Evolutionary conservation across 2,888 invertebrate species (phyloP).

Genomic region (Temnothorax ravouxi): DNA sequence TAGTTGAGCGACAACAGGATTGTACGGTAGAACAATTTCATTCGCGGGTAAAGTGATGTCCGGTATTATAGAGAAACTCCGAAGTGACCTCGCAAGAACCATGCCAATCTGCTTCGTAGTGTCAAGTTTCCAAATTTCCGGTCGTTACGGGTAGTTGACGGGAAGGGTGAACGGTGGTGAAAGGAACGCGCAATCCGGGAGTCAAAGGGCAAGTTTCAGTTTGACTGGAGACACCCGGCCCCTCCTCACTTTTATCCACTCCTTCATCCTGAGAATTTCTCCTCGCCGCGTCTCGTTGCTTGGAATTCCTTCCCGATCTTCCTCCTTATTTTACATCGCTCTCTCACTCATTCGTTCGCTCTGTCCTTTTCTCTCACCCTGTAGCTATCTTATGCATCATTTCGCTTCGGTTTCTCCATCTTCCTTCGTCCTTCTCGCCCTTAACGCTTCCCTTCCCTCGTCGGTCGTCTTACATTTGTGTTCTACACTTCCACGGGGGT

Average conservation of each 20-base stretch:
- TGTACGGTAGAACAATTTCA: constrained; percentile 68
- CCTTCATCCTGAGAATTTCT: constrained; percentile 41
- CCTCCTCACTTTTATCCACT: constrained; percentile 69
- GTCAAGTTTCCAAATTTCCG: constrained; percentile 84
- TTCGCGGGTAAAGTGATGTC: constrained; percentile 65
- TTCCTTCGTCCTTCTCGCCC: constrained; percentile 55
- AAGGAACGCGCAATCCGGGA: constrained; percentile 60
- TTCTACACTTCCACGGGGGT: constrained; percentile 67
- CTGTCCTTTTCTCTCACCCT: constrained; percentile 21
- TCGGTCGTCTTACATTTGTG: constrained; percentile 43
- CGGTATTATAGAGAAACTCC: constrained; percentile 68
- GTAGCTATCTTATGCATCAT: constrained; percentile 41
- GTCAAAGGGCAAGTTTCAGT: constrained; percentile 77
- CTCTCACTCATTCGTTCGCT: constrained; percentile 4
- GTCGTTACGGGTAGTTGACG: constrained; percentile 63
- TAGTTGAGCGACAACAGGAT: constrained; percentile 59
- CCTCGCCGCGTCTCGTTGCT: constrained; percentile 36
- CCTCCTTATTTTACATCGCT: background rate
- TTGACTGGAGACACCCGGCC: constrained; percentile 71
- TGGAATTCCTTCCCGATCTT: constrained; percentile 51
- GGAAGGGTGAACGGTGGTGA: constrained; percentile 58
- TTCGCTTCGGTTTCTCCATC: constrained; percentile 45
- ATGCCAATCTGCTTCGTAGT: constrained; percentile 67
- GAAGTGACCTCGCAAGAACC: constrained; percentile 71
- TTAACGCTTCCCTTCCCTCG: constrained; percentile 49